A percentile compares a stretch with the other conserved stretches of the same genome.
Evolutionary conservation across 2,113 vertebrate species (phyloP).

Genomic region (Pithys albifrons): DNA sequence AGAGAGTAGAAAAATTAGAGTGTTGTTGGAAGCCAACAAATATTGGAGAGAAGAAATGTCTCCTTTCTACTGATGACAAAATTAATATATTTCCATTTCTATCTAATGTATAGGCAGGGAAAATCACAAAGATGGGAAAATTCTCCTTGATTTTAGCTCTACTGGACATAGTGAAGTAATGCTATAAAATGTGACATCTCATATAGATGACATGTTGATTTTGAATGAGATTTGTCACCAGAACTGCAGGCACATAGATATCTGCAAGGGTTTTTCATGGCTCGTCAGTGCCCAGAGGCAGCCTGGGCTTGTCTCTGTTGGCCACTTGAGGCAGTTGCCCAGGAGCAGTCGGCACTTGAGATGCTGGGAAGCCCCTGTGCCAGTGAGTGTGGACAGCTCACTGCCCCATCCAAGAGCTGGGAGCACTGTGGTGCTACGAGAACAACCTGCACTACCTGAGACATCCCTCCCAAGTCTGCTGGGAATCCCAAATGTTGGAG

Average conservation of each 20-base stretch:
- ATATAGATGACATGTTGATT: neutral
- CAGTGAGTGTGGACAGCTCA: accelerated
- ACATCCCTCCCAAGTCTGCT: neutral
- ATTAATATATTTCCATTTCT: neutral
- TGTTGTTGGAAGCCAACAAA: neutral
- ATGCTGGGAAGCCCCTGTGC: neutral
- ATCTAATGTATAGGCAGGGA: neutral
- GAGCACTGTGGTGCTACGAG: accelerated
- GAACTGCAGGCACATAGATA: neutral
- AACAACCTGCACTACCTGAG: neutral
- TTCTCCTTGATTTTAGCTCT: neutral
- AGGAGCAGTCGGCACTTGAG: neutral
- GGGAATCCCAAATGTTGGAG: neutral
- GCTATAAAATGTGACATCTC: neutral
- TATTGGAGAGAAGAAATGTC: neutral
- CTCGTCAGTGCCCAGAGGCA: neutral
- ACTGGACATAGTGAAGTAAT: neutral
- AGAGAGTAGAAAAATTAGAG: neutral
- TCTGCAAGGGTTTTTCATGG: neutral
- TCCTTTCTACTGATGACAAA: neutral
- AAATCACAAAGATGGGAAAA: neutral
- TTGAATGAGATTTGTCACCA: neutral
- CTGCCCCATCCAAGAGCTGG: accelerated
- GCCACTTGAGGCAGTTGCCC: neutral
- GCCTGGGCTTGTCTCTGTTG: neutral